Conservation (phyloP, 1,140 invertebrate species). For the Brachionus manjavacas region DNA sequence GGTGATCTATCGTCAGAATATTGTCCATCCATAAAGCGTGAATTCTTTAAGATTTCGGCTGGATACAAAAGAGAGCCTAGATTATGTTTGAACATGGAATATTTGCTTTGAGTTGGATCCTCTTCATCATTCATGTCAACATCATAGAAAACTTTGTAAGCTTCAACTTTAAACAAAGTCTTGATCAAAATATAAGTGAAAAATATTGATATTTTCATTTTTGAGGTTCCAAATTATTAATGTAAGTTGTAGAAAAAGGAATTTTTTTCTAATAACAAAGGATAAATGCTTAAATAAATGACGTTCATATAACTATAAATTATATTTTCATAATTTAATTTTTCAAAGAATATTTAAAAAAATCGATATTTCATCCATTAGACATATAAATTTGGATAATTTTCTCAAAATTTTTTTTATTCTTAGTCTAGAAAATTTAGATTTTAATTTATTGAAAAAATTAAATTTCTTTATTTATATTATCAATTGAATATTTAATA, state of each 20-base stretch:
- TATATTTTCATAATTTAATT: background rate
- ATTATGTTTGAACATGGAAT: background rate
- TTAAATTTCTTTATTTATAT: too few species aligned
- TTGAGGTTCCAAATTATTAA: background rate
- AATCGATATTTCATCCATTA: background rate
- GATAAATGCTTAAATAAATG: background rate
- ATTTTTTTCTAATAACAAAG: background rate
- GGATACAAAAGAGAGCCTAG: background rate
- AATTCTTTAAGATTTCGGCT: background rate
- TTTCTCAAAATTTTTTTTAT: background rate
- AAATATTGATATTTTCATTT: background rate
- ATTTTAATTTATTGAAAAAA: too few species aligned
- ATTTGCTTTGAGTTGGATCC: background rate
- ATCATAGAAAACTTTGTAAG: background rate
- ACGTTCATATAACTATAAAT: background rate
- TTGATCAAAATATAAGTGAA: background rate
- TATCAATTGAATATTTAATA: slow-evolving; percentile 43
- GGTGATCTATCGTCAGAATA: background rate
- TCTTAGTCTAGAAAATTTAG: background rate
- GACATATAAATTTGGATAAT: background rate
- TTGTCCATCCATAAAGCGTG: background rate
- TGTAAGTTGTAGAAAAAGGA: background rate
- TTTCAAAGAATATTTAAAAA: background rate
- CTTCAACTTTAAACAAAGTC: background rate
- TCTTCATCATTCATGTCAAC: background rate